These are phyloP conservation scores for Amblyornis subalaris DNA, from an alignment of 2,113 vertebrate genomes.

Conservation along the genomic window DNA sequence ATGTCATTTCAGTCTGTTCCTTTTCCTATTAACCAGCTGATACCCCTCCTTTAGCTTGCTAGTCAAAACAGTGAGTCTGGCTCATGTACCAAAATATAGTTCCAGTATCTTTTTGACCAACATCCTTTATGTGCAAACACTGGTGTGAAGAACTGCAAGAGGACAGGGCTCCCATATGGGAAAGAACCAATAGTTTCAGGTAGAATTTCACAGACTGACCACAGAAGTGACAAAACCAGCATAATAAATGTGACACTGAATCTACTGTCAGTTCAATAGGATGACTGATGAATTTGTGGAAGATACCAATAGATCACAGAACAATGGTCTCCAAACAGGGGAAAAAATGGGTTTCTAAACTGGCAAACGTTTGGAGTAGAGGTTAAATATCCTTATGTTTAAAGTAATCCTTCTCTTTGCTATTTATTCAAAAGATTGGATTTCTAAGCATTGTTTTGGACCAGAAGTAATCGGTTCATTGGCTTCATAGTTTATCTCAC, in stretches of 20 bases:
- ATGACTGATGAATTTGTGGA: not conserved
- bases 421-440: slow-evolving; percentile 31
- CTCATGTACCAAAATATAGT: not conserved
- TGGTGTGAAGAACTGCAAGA: slow-evolving; percentile 18
- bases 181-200: not conserved
- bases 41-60: not conserved
- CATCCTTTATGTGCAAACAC: not conserved
- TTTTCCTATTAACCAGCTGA: slow-evolving; percentile 4
- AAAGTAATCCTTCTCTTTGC: not conserved
- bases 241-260: not conserved
- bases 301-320: slow-evolving; percentile 18
- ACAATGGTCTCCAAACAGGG: not conserved
- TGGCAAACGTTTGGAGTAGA: slow-evolving; percentile 12
- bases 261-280: not conserved
- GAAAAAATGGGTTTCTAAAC: not conserved
- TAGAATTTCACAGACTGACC: slow-evolving; percentile 39
- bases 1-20: slow-evolving; percentile 6
- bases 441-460: slow-evolving; percentile 42
- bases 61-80: not conserved
- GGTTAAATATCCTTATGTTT: not conserved
- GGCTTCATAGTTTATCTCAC: slow-evolving; percentile 19
- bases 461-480: slow-evolving; percentile 27
- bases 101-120: slow-evolving; percentile 7
- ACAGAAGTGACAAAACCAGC: slow-evolving; percentile 33
- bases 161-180: not conserved